Base-by-base conservation (phyloP, 2,797 vertebrate species). In the Falco berigora region DNA sequence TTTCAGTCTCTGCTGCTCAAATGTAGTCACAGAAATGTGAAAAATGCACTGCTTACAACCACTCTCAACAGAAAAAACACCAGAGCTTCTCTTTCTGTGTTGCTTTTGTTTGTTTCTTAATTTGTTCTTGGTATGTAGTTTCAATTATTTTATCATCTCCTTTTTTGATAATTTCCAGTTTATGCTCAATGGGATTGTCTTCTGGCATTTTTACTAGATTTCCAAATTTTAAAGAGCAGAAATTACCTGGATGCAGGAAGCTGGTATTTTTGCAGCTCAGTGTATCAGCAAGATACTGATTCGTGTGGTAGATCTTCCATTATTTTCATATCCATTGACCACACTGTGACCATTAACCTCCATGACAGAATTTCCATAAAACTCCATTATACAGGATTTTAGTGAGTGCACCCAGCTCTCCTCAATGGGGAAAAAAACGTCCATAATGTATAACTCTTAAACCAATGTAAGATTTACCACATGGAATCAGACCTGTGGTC, bases 41-140 rank as follows among this genome's bases (percentile, higher is more conserved):
- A 92, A 81, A 81, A 68, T 42, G 7, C 24, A 20, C n/a, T 42
- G 18, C 12, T 84, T 62, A 9, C 13, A 55, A 55, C 12, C 6
- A n/a, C 21, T 40, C 24, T 55, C 32, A 64, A 16, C 11, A 58
- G 28, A 30, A 44, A 74, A 61, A 8, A 1, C 0, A 3, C 4
- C 19, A 12, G 27, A 61, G 18, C 2, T 75, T 73, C 38, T 61
- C 18, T 27, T 77, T 77, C 36, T 56, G 4, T 44, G 2, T 52
- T 74, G 11, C 6, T 83, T 71, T 55, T 34, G 4, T 23, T 9
- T 55, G 18, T 68, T 68, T 47, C 15, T 19, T 0, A 0, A 16
- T 50, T 85, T 66, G 7, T 62, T 74, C 17, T 46, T 40, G 9
- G 2, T 49, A 3, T 21, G 36, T 44, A 10, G 10, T 34, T 73